phyloP scores from a whole-genome alignment of 2,888 invertebrate species.

The Mechanitis mazaeus region DNA sequence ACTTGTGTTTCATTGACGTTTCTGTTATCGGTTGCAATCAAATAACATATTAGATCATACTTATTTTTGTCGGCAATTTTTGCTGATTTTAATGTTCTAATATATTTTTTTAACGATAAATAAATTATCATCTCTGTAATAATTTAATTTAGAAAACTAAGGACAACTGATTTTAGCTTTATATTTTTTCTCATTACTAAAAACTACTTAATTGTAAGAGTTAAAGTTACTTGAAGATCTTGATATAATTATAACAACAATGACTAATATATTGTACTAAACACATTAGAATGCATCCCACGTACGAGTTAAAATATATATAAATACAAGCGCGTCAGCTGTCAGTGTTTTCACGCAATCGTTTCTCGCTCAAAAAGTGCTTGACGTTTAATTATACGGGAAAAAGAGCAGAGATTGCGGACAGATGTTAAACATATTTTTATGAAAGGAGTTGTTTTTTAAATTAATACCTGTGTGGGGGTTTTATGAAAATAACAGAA shows the following conservation, averaged over 20 bases:
- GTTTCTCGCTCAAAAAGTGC: constrained; percentile 47
- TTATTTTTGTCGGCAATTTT: too few relatives aligned
- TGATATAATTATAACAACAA: background rate
- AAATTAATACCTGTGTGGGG: too few relatives aligned
- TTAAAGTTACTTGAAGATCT: background rate
- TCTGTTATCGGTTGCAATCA: too few relatives aligned
- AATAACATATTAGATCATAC: too few relatives aligned
- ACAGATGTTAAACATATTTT: constrained; percentile 24
- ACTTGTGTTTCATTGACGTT: too few relatives aligned
- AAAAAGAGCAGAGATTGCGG: constrained; percentile 35
- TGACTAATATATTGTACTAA: constrained; percentile 18
- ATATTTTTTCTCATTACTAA: too few relatives aligned
- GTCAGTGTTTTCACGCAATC: constrained; percentile 31
- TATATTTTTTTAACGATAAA: too few relatives aligned
- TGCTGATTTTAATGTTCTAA: too few relatives aligned
- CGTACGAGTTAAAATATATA: constrained; percentile 14
- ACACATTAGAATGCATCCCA: background rate
- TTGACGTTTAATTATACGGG: constrained; percentile 63
- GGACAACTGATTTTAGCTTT: too few relatives aligned
- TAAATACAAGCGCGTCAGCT: constrained; percentile 22
- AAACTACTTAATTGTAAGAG: background rate
- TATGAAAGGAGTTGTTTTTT: background rate
- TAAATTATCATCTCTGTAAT: too few relatives aligned
- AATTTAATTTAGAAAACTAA: too few relatives aligned
- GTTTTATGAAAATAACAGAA: too few relatives aligned